Percentiles rank a stretch among this genome's conserved stretches.
phyloP scores from a whole-genome alignment of 2,113 vertebrate species.

The Myotis brandtii region DNA sequence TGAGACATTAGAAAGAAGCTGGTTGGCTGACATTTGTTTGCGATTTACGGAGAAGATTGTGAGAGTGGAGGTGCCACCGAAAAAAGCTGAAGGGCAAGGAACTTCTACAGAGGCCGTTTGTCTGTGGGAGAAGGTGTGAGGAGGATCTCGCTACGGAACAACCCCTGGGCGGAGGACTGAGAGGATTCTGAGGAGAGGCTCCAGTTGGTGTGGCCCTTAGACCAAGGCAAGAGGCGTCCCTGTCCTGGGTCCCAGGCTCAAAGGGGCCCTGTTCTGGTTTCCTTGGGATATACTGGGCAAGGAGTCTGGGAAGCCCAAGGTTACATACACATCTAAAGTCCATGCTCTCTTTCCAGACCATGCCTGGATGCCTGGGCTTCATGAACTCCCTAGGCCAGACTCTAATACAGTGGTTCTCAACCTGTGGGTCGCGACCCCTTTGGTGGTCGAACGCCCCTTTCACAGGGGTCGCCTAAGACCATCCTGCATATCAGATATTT shows the following conservation, averaged over 20 bases:
- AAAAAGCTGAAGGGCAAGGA: background rate
- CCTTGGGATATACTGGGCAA: background rate
- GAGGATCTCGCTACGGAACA: background rate
- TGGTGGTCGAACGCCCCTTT: too few species aligned
- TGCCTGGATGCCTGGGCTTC: background rate
- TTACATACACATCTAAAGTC: background rate
- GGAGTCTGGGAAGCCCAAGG: background rate
- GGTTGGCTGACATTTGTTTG: slow-evolving; percentile 54
- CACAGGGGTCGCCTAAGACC: too few species aligned
- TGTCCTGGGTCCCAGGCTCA: background rate
- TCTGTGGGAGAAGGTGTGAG: background rate
- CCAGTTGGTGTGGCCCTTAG: too few species aligned
- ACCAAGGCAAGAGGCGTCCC: background rate
- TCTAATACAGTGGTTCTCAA: background rate
- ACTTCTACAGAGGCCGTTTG: background rate
- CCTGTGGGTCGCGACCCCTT: too few species aligned
- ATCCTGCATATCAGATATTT: too few species aligned
- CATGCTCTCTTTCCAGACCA: background rate
- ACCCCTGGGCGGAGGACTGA: background rate
- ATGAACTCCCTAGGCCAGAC: background rate
- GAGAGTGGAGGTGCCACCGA: background rate
- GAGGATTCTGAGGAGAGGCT: background rate
- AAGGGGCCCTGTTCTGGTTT: background rate
- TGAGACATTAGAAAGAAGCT: slow-evolving; percentile 40
- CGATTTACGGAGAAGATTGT: slow-evolving; percentile 43